A percentile compares a stretch with the other conserved stretches of the same genome.
These are phyloP conservation scores for Pelochelys cantorii DNA, from an alignment of 2,797 vertebrate species.

Conservation along the genomic window DNA sequence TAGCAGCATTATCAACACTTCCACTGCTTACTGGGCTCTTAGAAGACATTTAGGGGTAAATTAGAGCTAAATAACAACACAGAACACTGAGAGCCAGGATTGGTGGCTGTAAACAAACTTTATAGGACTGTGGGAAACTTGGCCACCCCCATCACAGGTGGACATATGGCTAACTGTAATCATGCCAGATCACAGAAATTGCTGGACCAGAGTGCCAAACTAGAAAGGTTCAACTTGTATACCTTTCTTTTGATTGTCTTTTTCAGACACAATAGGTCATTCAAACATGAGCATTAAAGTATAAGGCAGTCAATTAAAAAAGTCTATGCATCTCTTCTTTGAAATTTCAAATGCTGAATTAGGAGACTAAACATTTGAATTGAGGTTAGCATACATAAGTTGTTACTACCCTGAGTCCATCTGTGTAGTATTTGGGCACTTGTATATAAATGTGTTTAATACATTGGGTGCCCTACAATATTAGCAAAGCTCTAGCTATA, in stretches of 20 bases:
- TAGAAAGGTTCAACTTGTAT: too few species aligned
- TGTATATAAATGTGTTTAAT: not conserved
- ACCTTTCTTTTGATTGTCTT: not conserved
- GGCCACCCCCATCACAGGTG: too few species aligned
- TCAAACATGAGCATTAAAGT: rapidly evolving
- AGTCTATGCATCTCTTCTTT: not conserved
- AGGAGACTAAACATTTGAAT: not conserved
- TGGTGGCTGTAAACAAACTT: too few species aligned
- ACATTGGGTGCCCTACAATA: not conserved
- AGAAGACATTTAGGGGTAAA: too few species aligned
- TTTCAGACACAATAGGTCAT: rapidly evolving
- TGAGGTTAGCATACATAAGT: not conserved
- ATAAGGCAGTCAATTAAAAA: not conserved
- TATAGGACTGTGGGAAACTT: too few species aligned
- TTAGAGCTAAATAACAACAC: too few species aligned
- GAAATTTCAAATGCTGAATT: not conserved
- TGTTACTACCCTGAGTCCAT: not conserved
- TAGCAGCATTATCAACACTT: too few species aligned
- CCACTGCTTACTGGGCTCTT: too few species aligned
- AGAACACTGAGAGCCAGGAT: too few species aligned
- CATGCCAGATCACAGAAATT: too few species aligned
- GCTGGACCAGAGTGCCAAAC: too few species aligned
- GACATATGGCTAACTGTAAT: too few species aligned
- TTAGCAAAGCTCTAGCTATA: not conserved
- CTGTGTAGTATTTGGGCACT: not conserved